Evolutionary conservation across 2,888 invertebrate genomes (phyloP).

Genomic region (Hydrotaea diabolus): DNA sequence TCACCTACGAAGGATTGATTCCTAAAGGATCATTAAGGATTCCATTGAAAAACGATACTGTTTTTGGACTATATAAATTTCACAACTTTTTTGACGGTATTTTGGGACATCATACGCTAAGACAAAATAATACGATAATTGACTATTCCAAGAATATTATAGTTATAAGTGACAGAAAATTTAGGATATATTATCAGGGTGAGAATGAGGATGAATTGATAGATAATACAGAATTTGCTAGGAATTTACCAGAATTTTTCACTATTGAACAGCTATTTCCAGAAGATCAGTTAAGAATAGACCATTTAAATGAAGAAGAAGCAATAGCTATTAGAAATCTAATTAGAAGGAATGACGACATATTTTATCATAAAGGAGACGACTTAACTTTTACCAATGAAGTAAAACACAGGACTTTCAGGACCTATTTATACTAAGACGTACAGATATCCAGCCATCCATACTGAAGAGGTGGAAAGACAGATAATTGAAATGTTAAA

Average conservation of each 20-base stretch:
- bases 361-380: slow-evolving; percentile 8
- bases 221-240: background rate
- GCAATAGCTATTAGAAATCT: background rate
- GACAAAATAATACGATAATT: background rate
- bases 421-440: slow-evolving; percentile 44
- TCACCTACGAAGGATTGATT: background rate
- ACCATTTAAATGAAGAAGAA: slow-evolving; percentile 15
- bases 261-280: background rate
- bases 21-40: background rate
- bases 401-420: background rate
- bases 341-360: background rate
- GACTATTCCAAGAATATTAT: background rate
- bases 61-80: background rate
- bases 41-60: background rate
- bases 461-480: slow-evolving; percentile 46
- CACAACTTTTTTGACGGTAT: slow-evolving; percentile 4
- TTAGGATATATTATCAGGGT: slow-evolving; percentile 1
- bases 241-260: background rate
- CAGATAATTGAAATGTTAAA: slow-evolving; percentile 58
- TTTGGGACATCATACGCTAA: background rate
- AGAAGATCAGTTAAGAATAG: background rate
- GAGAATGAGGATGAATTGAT: background rate
- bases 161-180: background rate
- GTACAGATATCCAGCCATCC: slow-evolving; percentile 52
- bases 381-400: slow-evolving; percentile 13